Evolutionary conservation across 2,888 invertebrate genomes (phyloP).

Genomic region (Drosophila paramelanica): DNA sequence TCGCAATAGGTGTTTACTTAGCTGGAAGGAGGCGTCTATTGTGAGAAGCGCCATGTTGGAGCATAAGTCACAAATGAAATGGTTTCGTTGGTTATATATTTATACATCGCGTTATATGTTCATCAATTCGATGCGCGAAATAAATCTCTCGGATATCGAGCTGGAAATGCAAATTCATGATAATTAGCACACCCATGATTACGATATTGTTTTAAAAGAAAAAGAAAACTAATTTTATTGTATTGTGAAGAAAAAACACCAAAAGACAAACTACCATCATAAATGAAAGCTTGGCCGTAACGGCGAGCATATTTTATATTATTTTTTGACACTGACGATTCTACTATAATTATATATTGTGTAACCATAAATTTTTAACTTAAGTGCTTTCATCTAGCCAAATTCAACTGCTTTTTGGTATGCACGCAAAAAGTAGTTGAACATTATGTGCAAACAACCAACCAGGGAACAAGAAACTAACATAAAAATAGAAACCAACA

Average conservation of each 20-base stretch:
- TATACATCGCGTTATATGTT: conserved; percentile 95
- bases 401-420: conserved; percentile 46
- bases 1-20: conserved; percentile 87
- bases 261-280: conserved; percentile 72
- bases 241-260: conserved; percentile 53
- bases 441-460: conserved; percentile 38
- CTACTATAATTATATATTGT: conserved; percentile 57
- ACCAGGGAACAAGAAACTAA: conserved; percentile 67
- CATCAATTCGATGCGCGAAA: conserved; percentile 93
- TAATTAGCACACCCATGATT: conserved; percentile 53
- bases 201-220: conserved; percentile 9
- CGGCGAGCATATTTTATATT: conserved; percentile 33
- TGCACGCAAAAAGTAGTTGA: conserved; percentile 42
- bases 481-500: conserved; percentile 37
- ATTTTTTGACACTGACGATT: conserved; percentile 68
- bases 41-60: conserved; percentile 92
- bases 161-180: conserved; percentile 90
- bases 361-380: conserved; percentile 34
- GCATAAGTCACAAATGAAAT: conserved; percentile 96
- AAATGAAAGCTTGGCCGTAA: conserved; percentile 34
- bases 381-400: conserved; percentile 51
- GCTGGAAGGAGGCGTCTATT: conserved; percentile 87
- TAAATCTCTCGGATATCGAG: conserved; percentile 91
- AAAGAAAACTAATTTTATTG: conserved; percentile 25
- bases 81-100: conserved; percentile 97